A percentile compares a stretch with the other conserved stretches of the same genome.
Evolutionary conservation across 1,140 invertebrate genomes (phyloP).

Genomic region (Thalassaphorura encarpata): DNA sequence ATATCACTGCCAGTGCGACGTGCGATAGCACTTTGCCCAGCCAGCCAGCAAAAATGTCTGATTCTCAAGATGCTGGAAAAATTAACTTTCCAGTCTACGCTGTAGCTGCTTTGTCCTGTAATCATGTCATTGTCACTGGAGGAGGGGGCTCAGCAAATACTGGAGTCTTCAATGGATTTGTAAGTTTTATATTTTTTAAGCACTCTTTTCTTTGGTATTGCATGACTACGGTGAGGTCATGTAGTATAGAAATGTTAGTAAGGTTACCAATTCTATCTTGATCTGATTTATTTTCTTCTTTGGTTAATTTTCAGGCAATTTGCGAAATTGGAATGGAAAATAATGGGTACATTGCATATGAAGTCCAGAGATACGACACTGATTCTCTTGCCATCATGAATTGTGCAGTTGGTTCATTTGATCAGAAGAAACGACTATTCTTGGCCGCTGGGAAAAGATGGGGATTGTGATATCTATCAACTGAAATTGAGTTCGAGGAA

Average conservation of each 20-base stretch:
- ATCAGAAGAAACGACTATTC: slow-evolving; percentile 55
- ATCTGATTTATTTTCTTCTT: slow-evolving; percentile 1
- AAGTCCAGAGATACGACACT: slow-evolving; percentile 77
- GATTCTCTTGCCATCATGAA: slow-evolving; percentile 86
- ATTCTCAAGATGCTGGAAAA: too few relatives aligned
- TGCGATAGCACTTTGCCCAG: too few relatives aligned
- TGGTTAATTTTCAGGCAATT: slow-evolving; percentile 47
- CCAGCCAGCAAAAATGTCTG: too few relatives aligned
- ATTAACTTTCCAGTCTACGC: slow-evolving; percentile 88
- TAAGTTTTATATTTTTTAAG: slow-evolving; percentile 31
- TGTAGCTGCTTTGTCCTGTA: slow-evolving; percentile 75
- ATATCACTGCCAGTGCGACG: too few relatives aligned
- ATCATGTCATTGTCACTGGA: slow-evolving; percentile 87
- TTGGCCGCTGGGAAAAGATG: slow-evolving; percentile 85
- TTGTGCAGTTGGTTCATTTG: slow-evolving; percentile 45
- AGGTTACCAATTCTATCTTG: not conserved
- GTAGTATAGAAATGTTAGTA: slow-evolving; percentile 1
- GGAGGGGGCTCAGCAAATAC: slow-evolving; percentile 91
- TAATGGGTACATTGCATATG: slow-evolving; percentile 64
- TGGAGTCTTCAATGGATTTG: slow-evolving; percentile 90
- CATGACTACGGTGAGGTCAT: too few relatives aligned
- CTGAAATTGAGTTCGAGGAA: slow-evolving; percentile 40
- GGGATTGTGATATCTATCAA: slow-evolving; percentile 77
- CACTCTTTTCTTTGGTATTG: slow-evolving; percentile 16
- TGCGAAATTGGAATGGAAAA: slow-evolving; percentile 80